Conservation (phyloP, 2,113 vertebrate species). For the Sisor rabdophorus region DNA sequence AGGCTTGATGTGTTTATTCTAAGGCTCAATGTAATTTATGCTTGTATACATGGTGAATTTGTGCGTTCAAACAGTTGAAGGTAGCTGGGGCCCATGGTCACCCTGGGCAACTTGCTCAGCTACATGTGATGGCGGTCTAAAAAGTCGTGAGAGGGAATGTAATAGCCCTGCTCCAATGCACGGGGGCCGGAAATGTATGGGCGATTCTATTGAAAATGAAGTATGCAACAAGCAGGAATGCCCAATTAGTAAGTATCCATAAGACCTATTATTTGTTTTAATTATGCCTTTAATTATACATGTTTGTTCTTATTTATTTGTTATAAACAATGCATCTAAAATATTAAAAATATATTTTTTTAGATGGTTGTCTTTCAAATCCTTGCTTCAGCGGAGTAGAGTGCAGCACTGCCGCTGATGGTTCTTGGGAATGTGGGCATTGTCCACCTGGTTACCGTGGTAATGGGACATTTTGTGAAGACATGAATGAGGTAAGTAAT, state of each 20-base stretch:
- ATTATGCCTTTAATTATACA: too few species aligned
- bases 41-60: not conserved
- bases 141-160: conserved; percentile 79
- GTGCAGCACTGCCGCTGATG: conserved; percentile 79
- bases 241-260: conserved; percentile 72
- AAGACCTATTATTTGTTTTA: not conserved
- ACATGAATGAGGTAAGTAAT: conserved; percentile 84
- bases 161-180: conserved; percentile 82
- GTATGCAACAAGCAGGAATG: conserved; percentile 83
- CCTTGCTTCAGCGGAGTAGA: conserved; percentile 88
- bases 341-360: conserved; percentile 20
- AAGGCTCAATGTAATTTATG: not conserved
- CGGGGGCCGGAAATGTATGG: conserved; percentile 80
- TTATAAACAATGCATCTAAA: not conserved
- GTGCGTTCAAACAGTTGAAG: conserved; percentile 72
- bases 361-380: conserved; percentile 87
- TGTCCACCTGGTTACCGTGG: conserved; percentile 86
- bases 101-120: conserved; percentile 85
- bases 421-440: conserved; percentile 87
- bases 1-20: conserved; percentile 15
- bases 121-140: conserved; percentile 87
- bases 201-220: conserved; percentile 78
- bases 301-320: not conserved
- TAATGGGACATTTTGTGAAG: conserved; percentile 88
- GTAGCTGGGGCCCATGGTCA: conserved; percentile 89